Percentiles rank a stretch among this genome's conserved stretches.
Conservation (phyloP, 1,140 invertebrate genomes). For the Drosophila novamexicana region DNA sequence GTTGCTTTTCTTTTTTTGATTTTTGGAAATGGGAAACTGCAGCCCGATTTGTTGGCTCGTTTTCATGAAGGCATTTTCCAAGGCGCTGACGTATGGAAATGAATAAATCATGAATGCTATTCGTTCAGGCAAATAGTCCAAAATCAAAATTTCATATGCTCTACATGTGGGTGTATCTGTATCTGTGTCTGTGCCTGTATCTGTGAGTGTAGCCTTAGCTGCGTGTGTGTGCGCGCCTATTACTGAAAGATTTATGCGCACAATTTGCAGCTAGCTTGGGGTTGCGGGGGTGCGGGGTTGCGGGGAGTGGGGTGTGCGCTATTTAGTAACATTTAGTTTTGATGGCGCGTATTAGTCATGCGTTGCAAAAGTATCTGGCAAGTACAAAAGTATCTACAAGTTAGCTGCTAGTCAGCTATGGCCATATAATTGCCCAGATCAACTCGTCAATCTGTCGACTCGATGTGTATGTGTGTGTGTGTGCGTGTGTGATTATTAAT, state of each 20-base stretch:
- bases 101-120: constrained; percentile 43
- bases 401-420: not conserved
- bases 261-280: constrained; percentile 56
- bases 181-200: not conserved
- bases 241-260: constrained; percentile 69
- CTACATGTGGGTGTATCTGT: constrained; percentile 21
- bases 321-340: constrained; percentile 53
- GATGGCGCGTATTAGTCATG: constrained; percentile 59
- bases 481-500: constrained; percentile 59
- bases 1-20: not conserved
- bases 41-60: constrained; percentile 5
- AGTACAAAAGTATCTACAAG: constrained; percentile 7
- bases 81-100: constrained; percentile 31
- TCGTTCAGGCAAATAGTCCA: constrained; percentile 51
- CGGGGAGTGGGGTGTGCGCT: not conserved
- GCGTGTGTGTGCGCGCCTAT: constrained; percentile 53
- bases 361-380: constrained; percentile 13
- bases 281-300: constrained; percentile 5
- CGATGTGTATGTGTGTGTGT: constrained; percentile 24
- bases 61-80: not conserved
- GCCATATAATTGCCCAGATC: constrained; percentile 23
- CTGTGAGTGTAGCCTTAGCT: constrained; percentile 7
- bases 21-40: constrained; percentile 17
- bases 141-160: constrained; percentile 46
- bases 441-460: constrained; percentile 30